These are phyloP conservation scores for Ahaetulla prasina DNA, from an alignment of 2,113 vertebrate genomes.

Conservation along the genomic window DNA sequence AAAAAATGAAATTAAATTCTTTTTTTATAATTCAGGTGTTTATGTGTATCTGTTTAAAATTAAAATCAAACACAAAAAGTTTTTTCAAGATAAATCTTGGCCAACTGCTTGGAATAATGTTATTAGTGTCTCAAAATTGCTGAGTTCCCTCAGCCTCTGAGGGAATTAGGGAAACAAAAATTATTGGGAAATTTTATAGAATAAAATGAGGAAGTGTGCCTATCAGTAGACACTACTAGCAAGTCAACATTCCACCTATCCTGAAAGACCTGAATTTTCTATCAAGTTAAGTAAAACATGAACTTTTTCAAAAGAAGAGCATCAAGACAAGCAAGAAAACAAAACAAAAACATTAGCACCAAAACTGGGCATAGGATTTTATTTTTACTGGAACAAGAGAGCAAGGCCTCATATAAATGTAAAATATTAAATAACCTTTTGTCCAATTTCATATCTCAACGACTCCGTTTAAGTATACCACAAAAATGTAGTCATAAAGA, in stretches of 20 bases:
- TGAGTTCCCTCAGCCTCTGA: not conserved
- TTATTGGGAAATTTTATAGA: not conserved
- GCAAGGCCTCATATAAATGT: not conserved
- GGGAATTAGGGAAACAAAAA: not conserved
- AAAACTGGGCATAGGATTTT: not conserved
- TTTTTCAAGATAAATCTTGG: not conserved
- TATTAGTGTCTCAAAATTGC: not conserved
- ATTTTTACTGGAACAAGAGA: not conserved
- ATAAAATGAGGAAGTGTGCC: slow-evolving; percentile 5
- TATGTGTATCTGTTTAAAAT: not conserved
- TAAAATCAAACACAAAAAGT: not conserved
- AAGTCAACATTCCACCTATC: slow-evolving; percentile 12
- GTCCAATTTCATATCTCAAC: not conserved
- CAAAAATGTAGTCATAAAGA: not conserved
- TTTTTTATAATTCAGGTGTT: not conserved
- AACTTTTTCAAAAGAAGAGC: not conserved
- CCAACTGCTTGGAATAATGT: not conserved
- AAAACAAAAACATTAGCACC: not conserved
- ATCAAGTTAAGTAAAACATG: slow-evolving; percentile 2
- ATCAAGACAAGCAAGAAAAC: not conserved
- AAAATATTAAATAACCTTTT: not conserved
- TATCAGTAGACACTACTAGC: not conserved
- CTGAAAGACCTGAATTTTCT: slow-evolving; percentile 23
- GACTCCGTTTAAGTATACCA: not conserved
- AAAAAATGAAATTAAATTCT: not conserved